Percentiles rank a stretch among this genome's conserved stretches.
phyloP scores from a whole-genome alignment of 2,888 invertebrate species.

The Lithophane leautieri region DNA sequence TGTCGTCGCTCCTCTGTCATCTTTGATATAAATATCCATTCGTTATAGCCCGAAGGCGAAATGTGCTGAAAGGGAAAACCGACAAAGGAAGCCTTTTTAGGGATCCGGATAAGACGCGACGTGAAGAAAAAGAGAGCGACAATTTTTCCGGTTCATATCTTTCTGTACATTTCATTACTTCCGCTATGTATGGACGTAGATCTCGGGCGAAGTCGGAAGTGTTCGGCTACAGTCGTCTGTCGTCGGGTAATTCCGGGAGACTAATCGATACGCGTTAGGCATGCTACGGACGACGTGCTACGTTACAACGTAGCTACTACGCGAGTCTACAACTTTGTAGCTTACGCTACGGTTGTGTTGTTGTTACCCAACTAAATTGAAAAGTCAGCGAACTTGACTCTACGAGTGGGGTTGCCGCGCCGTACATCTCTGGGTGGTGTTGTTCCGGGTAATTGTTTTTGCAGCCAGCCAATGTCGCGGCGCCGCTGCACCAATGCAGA shows the following conservation, averaged over 20 bases:
- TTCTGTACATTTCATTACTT: slow-evolving; percentile 90
- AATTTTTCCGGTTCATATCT: slow-evolving; percentile 90
- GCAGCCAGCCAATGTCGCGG: slow-evolving; percentile 65
- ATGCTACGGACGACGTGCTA: slow-evolving; percentile 81
- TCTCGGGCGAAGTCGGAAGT: slow-evolving; percentile 75
- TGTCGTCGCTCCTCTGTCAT: slow-evolving; percentile 62
- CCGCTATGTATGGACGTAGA: slow-evolving; percentile 86
- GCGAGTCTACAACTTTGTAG: slow-evolving; percentile 82
- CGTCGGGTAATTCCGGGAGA: slow-evolving; percentile 77
- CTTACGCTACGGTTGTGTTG: slow-evolving; percentile 80
- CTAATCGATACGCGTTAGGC: slow-evolving; percentile 87
- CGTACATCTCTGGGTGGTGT: slow-evolving; percentile 60
- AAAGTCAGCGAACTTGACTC: slow-evolving; percentile 77
- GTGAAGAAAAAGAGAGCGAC: slow-evolving; percentile 88
- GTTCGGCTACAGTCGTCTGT: slow-evolving; percentile 76
- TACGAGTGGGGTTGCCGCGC: slow-evolving; percentile 65
- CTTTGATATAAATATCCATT: slow-evolving; percentile 78
- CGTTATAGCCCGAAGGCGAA: slow-evolving; percentile 74
- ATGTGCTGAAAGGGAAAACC: slow-evolving; percentile 82
- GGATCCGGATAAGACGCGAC: slow-evolving; percentile 82
- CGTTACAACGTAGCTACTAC: slow-evolving; percentile 82
- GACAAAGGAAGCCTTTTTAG: slow-evolving; percentile 82
- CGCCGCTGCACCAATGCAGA: slow-evolving; percentile 48
- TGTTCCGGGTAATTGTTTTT: slow-evolving; percentile 69
- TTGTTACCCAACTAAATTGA: slow-evolving; percentile 73